Percentiles rank a stretch among this genome's conserved stretches.
These are phyloP conservation scores for Oreocharis arfaki DNA, from an alignment of 2,113 vertebrate species.

Conservation along the genomic window DNA sequence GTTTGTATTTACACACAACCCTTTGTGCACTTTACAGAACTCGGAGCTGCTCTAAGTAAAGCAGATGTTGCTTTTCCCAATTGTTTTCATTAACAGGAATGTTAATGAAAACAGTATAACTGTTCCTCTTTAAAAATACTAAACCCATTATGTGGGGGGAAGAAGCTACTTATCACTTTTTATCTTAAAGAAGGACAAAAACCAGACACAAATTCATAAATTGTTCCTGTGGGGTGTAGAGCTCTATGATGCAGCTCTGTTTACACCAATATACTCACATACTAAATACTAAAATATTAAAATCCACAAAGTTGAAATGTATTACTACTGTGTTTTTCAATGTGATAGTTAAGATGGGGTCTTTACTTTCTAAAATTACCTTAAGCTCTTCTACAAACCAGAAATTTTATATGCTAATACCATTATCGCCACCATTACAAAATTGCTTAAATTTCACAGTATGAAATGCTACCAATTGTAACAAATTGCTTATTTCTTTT, in stretches of 20 bases:
- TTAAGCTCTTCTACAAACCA: not conserved
- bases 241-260: not conserved
- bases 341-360: not conserved
- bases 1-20: not conserved
- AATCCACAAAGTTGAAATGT: not conserved
- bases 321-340: not conserved
- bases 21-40: not conserved
- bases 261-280: not conserved
- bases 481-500: not conserved
- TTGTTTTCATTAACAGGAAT: not conserved
- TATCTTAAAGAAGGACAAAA: not conserved
- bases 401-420: not conserved
- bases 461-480: not conserved
- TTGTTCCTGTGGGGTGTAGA: not conserved
- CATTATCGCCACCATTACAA: not conserved
- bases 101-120: not conserved
- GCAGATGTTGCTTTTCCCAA: not conserved
- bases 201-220: not conserved
- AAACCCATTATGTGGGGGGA: not conserved
- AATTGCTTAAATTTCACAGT: not conserved
- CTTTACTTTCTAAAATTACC: not conserved
- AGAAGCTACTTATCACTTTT: not conserved
- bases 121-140: not conserved
- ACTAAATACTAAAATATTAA: not conserved
- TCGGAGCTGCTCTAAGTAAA: not conserved